Evolutionary conservation across 2,113 vertebrate species (phyloP).

Genomic region (Myodes glareolus): DNA sequence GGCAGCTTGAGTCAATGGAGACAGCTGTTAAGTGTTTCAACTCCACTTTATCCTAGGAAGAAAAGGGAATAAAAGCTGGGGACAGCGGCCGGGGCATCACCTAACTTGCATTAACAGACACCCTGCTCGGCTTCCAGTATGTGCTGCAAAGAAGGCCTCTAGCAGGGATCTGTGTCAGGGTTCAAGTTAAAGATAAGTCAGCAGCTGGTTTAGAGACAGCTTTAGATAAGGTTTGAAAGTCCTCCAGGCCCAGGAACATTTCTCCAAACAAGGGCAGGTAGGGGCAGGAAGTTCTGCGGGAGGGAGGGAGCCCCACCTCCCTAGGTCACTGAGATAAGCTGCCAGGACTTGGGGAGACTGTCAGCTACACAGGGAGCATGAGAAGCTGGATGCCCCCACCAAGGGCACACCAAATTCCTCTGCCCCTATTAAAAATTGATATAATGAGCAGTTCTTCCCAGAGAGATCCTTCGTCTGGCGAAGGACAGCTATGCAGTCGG

Average conservation of each 20-base stretch:
- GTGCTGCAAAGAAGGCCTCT: not conserved
- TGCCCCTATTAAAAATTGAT: not conserved
- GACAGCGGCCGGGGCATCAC: not conserved
- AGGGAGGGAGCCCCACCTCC: not conserved
- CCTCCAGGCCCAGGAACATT: not conserved
- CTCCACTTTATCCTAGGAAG: not conserved
- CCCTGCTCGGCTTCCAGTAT: not conserved
- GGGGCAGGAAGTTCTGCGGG: not conserved
- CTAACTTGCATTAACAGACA: not conserved
- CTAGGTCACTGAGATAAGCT: not conserved
- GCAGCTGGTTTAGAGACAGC: not conserved
- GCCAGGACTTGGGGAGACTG: not conserved
- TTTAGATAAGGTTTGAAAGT: not conserved
- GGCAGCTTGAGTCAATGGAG: not conserved
- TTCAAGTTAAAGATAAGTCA: not conserved
- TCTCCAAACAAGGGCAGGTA: not conserved
- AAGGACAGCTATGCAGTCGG: no score
- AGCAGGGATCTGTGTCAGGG: not conserved
- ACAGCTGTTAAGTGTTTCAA: not conserved
- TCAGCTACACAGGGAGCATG: not conserved
- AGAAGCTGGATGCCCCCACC: not conserved
- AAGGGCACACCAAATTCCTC: not conserved
- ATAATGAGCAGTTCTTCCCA: no score
- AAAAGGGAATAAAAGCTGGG: not conserved
- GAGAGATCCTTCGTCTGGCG: no score